These are phyloP conservation scores for Adoxophyes honmai DNA, from an alignment of 1,140 invertebrate genomes.

Conservation along the genomic window DNA sequence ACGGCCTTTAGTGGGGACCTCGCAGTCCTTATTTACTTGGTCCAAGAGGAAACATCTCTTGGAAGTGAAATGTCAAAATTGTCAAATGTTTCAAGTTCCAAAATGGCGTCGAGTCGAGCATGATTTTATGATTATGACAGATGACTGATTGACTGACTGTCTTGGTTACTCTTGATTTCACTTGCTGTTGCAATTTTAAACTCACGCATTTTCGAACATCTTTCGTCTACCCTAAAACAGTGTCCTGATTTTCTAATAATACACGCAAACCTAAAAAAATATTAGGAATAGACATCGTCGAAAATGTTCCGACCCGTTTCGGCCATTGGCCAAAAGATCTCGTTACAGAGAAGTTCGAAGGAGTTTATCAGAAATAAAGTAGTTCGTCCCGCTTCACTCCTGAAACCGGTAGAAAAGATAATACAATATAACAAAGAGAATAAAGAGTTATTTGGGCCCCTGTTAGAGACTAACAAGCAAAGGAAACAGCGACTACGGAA, in stretches of 20 bases:
- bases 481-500: slow-evolving; percentile 53
- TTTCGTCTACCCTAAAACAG: neutral
- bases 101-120: too few species aligned
- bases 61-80: too few species aligned
- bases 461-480: slow-evolving; percentile 61
- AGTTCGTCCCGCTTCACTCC: slow-evolving; percentile 47
- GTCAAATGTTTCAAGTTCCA: too few species aligned
- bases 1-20: too few species aligned
- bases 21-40: too few species aligned
- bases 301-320: slow-evolving; percentile 41
- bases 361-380: slow-evolving; percentile 59
- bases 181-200: too few species aligned
- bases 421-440: slow-evolving; percentile 67
- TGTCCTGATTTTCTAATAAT: neutral
- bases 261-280: neutral
- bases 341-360: slow-evolving; percentile 32
- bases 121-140: too few species aligned
- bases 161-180: neutral
- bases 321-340: slow-evolving; percentile 32
- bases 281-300: slow-evolving; percentile 3
- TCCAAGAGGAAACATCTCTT: too few species aligned
- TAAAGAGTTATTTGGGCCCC: slow-evolving; percentile 65
- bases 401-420: slow-evolving; percentile 59
- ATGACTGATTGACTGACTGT: too few species aligned
- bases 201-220: neutral